phyloP scores from a whole-genome alignment of 2,113 vertebrate species.

The Aegithalos caudatus region DNA sequence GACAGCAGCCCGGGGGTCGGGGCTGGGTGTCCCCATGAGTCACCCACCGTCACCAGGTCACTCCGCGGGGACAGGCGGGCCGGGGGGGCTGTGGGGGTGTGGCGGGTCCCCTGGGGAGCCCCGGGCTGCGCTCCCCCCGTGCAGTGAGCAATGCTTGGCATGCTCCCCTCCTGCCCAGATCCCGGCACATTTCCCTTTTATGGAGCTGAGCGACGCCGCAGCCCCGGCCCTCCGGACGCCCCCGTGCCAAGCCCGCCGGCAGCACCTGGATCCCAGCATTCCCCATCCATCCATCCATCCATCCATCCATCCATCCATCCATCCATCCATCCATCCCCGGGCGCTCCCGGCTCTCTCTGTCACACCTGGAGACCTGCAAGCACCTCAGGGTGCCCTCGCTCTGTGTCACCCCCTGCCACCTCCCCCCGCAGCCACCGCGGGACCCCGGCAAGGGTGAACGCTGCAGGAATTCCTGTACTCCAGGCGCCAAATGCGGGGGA shows the following conservation, averaged over 20 bases:
- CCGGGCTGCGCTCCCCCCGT: neutral
- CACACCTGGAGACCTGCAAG: fast-evolving
- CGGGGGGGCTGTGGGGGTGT: neutral
- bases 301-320: no score
- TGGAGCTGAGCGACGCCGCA: neutral
- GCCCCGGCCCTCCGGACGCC: neutral
- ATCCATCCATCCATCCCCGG: fast-evolving
- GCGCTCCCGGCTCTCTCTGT: fast-evolving
- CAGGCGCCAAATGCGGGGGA: fast-evolving
- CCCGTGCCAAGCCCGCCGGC: fast-evolving
- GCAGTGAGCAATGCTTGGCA: neutral
- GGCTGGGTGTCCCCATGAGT: neutral
- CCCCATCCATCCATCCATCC: no score
- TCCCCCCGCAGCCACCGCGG: fast-evolving
- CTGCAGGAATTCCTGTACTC: neutral
- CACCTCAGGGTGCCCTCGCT: neutral
- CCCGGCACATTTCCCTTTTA: constrained; percentile 20
- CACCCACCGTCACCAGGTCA: neutral
- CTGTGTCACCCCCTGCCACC: neutral
- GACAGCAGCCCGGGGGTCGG: neutral
- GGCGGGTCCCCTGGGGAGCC: neutral
- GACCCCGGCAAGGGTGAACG: fast-evolving
- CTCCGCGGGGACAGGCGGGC: fast-evolving
- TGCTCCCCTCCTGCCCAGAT: neutral
- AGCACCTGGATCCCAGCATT: neutral